These are phyloP conservation scores for Trileptium ribeirensis DNA, from an alignment of 2,888 invertebrate species.

Conservation along the genomic window DNA sequence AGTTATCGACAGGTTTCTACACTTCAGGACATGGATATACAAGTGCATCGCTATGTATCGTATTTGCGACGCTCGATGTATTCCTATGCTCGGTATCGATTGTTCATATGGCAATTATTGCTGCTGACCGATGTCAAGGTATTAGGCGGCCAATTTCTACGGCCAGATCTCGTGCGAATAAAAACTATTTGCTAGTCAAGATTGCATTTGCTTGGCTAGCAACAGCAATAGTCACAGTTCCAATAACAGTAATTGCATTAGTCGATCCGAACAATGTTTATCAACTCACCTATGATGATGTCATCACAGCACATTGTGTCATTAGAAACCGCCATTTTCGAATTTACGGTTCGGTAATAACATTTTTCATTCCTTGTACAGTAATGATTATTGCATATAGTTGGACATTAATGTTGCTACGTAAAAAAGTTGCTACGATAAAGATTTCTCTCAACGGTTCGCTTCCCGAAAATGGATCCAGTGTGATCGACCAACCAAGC, in stretches of 20 bases:
- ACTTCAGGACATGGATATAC: too few relatives aligned
- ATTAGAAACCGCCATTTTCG: slow-evolving; percentile 47
- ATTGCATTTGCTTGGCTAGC: slow-evolving; percentile 87
- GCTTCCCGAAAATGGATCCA: too few relatives aligned
- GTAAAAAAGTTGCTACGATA: slow-evolving; percentile 2
- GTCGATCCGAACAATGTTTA: slow-evolving; percentile 56
- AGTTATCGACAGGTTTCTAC: too few relatives aligned
- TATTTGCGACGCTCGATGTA: slow-evolving; percentile 51
- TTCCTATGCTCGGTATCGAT: slow-evolving; percentile 59
- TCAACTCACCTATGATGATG: slow-evolving; percentile 43
- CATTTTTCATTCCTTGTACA: slow-evolving; percentile 86
- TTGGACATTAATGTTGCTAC: slow-evolving; percentile 36
- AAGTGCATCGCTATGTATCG: too few relatives aligned
- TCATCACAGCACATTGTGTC: slow-evolving; percentile 48
- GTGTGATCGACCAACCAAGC: too few relatives aligned
- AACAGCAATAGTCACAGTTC: slow-evolving; percentile 82
- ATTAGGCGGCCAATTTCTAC: slow-evolving; percentile 74
- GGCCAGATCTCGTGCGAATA: slow-evolving; percentile 72
- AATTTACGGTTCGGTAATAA: slow-evolving; percentile 71
- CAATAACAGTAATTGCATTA: slow-evolving; percentile 61
- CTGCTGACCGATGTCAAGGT: slow-evolving; percentile 69
- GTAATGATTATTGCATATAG: slow-evolving; percentile 94
- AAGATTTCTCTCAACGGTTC: too few relatives aligned
- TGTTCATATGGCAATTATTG: slow-evolving; percentile 59
- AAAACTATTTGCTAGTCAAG: slow-evolving; percentile 66